A percentile compares a stretch with the other conserved stretches of the same genome.
These are phyloP conservation scores for Myripristis jacobus DNA, from an alignment of 2,797 vertebrate species.

Conservation along the genomic window DNA sequence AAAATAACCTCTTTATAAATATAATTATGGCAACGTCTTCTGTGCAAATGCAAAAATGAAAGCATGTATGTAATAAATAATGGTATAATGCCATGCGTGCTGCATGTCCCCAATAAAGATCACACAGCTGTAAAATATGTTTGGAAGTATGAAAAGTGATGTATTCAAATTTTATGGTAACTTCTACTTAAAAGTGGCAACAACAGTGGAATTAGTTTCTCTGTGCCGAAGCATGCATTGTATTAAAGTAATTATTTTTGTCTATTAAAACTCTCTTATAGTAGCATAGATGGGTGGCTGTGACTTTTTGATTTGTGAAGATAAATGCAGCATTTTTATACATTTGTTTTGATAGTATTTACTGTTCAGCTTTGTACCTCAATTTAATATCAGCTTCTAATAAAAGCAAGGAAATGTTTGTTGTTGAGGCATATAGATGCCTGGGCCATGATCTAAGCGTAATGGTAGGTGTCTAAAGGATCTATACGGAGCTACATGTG, in stretches of 20 bases:
- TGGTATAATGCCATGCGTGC: too few species aligned
- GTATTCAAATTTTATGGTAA: background rate
- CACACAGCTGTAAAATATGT: background rate
- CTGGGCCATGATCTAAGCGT: slow-evolving; percentile 21
- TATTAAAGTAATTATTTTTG: background rate
- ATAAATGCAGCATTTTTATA: too few species aligned
- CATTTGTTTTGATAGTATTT: too few species aligned
- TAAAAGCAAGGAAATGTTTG: background rate
- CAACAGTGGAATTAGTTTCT: too few species aligned
- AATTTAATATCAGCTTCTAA: background rate
- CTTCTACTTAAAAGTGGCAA: too few species aligned
- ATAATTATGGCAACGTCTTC: too few species aligned
- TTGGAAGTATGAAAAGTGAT: background rate
- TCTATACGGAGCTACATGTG: slow-evolving; percentile 5
- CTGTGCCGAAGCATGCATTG: background rate
- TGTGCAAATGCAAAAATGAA: too few species aligned
- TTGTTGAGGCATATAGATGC: background rate
- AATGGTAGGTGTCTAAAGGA: slow-evolving; percentile 34
- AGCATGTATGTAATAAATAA: too few species aligned
- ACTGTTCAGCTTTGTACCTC: too few species aligned
- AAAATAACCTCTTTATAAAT: too few species aligned
- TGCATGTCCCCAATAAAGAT: too few species aligned
- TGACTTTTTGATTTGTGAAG: too few species aligned
- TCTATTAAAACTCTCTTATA: background rate
- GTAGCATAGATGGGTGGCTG: slow-evolving; percentile 17